Percentiles rank a stretch among this genome's conserved stretches.
These are phyloP conservation scores for Odocoileus virginianus DNA, from an alignment of 2,113 vertebrate genomes.

Conservation along the genomic window DNA sequence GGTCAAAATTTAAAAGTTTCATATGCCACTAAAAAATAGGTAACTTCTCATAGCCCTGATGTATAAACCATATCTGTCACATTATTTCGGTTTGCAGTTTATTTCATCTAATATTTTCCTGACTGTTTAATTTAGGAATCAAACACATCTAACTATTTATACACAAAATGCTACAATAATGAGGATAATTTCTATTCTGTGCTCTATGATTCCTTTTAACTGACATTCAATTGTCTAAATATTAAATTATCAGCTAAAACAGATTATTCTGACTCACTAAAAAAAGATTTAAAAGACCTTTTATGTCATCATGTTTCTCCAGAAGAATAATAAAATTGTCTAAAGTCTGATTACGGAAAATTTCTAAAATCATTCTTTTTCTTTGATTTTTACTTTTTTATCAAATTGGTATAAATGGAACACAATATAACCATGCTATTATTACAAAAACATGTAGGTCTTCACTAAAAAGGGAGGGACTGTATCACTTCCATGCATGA, in stretches of 20 bases:
- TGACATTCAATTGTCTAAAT: background rate
- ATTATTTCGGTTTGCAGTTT: background rate
- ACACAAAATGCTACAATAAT: background rate
- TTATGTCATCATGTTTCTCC: background rate
- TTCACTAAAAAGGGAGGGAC: background rate
- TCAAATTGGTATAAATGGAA: background rate
- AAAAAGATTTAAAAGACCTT: background rate
- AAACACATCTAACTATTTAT: background rate
- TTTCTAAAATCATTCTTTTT: background rate
- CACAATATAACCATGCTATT: background rate
- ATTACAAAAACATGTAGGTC: background rate
- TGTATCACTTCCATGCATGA: background rate
- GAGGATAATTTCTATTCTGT: background rate
- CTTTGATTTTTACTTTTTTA: background rate
- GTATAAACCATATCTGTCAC: background rate
- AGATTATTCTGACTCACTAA: background rate
- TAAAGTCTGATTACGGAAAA: background rate
- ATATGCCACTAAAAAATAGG: background rate
- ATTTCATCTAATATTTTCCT: background rate
- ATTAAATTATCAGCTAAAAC: background rate
- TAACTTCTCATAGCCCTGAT: background rate
- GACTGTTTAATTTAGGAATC: background rate
- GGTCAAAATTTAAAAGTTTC: background rate
- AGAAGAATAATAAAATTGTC: background rate
- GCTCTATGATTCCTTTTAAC: background rate